phyloP scores from a whole-genome alignment of 2,888 invertebrate genomes.

The Erebia epiphron region DNA sequence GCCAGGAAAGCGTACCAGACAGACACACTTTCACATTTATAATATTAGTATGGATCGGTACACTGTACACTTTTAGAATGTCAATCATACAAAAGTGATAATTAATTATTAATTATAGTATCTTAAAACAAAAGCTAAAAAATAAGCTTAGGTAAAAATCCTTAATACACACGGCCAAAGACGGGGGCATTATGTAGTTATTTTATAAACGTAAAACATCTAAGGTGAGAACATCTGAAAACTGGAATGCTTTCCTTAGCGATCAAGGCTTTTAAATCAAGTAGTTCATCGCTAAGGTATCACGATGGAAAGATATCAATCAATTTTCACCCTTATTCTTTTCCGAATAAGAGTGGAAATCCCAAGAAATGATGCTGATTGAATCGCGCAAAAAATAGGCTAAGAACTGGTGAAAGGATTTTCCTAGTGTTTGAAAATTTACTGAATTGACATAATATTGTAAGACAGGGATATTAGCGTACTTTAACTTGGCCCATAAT shows the following conservation, averaged over 20 bases:
- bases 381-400: slow-evolving; percentile 19
- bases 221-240: slow-evolving; percentile 2
- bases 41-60: too few relatives aligned
- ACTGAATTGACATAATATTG: too few relatives aligned
- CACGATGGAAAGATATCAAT: background rate
- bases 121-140: too few relatives aligned
- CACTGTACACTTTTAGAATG: too few relatives aligned
- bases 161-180: background rate
- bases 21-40: too few relatives aligned
- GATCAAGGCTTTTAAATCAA: slow-evolving; percentile 21
- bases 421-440: too few relatives aligned
- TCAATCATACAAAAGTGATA: too few relatives aligned
- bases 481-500: too few relatives aligned
- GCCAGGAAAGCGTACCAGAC: too few relatives aligned
- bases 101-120: too few relatives aligned
- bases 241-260: slow-evolving; percentile 10
- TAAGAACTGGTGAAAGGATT: background rate
- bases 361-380: slow-evolving; percentile 12
- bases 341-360: slow-evolving; percentile 9
- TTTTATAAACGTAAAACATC: background rate
- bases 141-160: too few relatives aligned
- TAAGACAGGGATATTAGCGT: too few relatives aligned
- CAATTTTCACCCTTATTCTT: slow-evolving; percentile 8
- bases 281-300: slow-evolving; percentile 13
- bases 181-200: background rate